Evolutionary conservation across 2,888 invertebrate species (phyloP).

Genomic region (Melanophora roralis): DNA sequence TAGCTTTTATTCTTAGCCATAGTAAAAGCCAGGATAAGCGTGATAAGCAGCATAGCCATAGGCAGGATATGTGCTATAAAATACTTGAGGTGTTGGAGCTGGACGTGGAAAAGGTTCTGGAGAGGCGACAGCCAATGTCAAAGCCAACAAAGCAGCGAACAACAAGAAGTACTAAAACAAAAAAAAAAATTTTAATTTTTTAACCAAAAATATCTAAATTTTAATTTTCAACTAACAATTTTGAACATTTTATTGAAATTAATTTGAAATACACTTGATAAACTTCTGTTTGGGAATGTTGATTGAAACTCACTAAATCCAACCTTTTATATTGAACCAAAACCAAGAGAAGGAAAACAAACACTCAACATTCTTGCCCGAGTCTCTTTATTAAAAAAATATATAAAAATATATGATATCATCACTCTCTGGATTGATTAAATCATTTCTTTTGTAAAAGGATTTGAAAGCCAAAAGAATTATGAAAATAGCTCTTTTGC

Average conservation of each 20-base stretch:
- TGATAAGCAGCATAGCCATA: constrained; percentile 60
- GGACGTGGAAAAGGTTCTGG: constrained; percentile 59
- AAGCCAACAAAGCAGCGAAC: constrained; percentile 64
- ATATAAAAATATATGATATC: not conserved
- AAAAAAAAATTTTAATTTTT: not conserved
- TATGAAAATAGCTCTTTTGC: not conserved
- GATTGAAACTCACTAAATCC: not conserved
- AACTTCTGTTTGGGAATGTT: constrained; percentile 23
- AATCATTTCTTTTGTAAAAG: no score
- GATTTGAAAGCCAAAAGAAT: no score
- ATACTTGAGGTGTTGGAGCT: constrained; percentile 54
- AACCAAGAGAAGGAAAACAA: not conserved
- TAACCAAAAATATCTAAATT: not conserved
- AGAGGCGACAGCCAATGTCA: constrained; percentile 57
- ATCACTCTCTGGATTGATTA: not conserved
- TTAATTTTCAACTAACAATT: constrained; percentile 44
- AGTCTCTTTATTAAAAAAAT: no score
- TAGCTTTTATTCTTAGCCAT: constrained; percentile 47
- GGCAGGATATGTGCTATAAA: constrained; percentile 51
- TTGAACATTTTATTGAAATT: constrained; percentile 52
- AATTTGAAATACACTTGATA: constrained; percentile 15
- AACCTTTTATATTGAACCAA: constrained; percentile 31
- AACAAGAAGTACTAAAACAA: constrained; percentile 61
- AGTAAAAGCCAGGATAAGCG: constrained; percentile 59
- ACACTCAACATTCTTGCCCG: no score